A percentile compares a stretch with the other conserved stretches of the same genome.
phyloP scores from a whole-genome alignment of 2,888 invertebrate genomes.

The Drosophila gaucha region DNA sequence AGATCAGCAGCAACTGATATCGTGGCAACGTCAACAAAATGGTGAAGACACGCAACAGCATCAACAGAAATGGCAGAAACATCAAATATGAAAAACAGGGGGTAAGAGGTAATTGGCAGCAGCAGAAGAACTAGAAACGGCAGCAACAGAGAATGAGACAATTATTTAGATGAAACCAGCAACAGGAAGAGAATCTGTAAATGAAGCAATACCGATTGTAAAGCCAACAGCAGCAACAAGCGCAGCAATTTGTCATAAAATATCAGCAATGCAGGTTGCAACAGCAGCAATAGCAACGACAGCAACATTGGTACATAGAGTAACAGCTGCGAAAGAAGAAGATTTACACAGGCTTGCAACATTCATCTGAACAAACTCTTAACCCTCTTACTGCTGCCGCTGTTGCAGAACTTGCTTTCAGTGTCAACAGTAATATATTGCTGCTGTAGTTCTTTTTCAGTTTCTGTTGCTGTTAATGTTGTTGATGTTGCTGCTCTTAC shows the following conservation, averaged over 20 bases:
- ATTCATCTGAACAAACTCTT: no score
- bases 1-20: no score
- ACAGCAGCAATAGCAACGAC: neutral
- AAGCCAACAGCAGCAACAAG: neutral
- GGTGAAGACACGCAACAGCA: no score
- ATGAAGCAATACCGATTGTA: no score
- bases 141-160: neutral
- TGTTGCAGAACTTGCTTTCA: no score
- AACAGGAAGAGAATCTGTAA: no score
- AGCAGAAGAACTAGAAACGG: neutral
- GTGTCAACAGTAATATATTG: no score
- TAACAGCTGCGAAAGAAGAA: neutral
- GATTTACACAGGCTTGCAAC: no score
- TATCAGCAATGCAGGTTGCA: neutral
- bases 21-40: conserved; percentile 1
- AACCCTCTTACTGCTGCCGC: no score
- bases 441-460: neutral
- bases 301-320: neutral
- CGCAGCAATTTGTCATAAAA: neutral
- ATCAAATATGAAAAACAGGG: neutral
- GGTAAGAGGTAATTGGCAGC: no score
- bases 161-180: no score
- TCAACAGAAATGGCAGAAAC: neutral
- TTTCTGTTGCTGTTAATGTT: neutral
- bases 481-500: neutral